Evolutionary conservation across 2,113 vertebrate genomes (phyloP).

Genomic region (Charadrius vociferus): DNA sequence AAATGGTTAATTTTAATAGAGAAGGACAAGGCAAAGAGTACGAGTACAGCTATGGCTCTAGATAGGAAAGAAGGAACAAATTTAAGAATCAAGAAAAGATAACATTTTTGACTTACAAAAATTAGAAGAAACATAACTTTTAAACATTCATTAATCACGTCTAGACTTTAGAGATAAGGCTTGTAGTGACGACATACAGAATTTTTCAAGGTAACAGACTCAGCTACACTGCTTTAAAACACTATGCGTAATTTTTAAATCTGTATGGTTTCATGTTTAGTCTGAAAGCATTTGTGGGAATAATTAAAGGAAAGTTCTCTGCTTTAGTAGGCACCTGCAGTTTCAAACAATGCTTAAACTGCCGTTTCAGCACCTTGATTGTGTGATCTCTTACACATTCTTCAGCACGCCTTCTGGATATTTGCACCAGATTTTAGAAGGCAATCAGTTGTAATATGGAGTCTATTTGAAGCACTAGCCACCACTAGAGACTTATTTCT

Average conservation of each 20-base stretch:
- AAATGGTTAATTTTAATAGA: not conserved
- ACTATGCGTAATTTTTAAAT: rapidly evolving
- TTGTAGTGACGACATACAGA: not conserved
- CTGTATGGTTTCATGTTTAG: not conserved
- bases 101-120: not conserved
- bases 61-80: not conserved
- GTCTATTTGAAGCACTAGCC: not conserved
- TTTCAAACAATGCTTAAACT: not conserved
- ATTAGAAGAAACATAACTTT: not conserved
- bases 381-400: not conserved
- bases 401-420: not conserved
- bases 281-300: not conserved
- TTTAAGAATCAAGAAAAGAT: not conserved
- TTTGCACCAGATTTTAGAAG: not conserved
- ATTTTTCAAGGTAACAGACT: not conserved
- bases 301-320: not conserved
- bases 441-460: not conserved
- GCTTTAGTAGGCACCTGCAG: not conserved
- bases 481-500: not conserved
- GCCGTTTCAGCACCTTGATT: not conserved
- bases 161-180: not conserved
- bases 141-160: not conserved
- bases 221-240: not conserved
- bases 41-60: not conserved
- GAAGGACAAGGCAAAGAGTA: not conserved